Base-by-base conservation (phyloP, 1,140 invertebrate genomes). In the Eurosta solidaginis region DNA sequence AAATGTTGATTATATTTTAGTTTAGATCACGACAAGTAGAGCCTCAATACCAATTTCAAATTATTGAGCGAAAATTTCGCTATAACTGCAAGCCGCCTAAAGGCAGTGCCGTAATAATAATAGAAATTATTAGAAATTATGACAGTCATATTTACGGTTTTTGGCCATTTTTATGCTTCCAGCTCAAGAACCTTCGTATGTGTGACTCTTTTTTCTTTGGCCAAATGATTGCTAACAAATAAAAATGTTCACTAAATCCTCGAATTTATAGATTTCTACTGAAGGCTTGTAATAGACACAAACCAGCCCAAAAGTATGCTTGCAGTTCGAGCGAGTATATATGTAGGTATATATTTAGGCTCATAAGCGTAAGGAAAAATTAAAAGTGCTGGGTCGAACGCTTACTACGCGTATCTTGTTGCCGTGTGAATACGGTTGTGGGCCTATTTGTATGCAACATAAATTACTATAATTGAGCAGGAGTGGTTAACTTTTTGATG, bases 181-280 rank as follows among this genome's bases (percentile, higher is more conserved):
- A 40, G 59, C 59, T 40, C 17, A n/a, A n/a, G n/a, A n/a, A n/a
- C 47, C 9, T 49, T 9, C 22, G 22, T 25, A 25, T 54, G 50
- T 25, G 10, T 25, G 42, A 44, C 12, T 44, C 42, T 44, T 44
- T 47, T 47, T n/a, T n/a, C n/a, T n/a, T n/a, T n/a, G n/a, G n/a
- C n/a, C n/a, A n/a, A n/a, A n/a, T 68, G 59, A 68, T 68, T 68
- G 59, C 59, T 68, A 68, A 68, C 59, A 68, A 68, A 68, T 68
- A 68, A 68, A 68, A 68, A 42, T 68, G 59, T 40, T 68, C 59
- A 33, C 59, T 20, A 68, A 68, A 68, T 68, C 59, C 59, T 68
- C 33, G 59, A 68, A 68, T 68, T 68, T 68, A 68, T 68, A 68
- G 59, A 68, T 68, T 68, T 40, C 36, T 68, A 20, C 59, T 40